phyloP scores from a whole-genome alignment of 2,113 vertebrate species.

The Passerina amoena region DNA sequence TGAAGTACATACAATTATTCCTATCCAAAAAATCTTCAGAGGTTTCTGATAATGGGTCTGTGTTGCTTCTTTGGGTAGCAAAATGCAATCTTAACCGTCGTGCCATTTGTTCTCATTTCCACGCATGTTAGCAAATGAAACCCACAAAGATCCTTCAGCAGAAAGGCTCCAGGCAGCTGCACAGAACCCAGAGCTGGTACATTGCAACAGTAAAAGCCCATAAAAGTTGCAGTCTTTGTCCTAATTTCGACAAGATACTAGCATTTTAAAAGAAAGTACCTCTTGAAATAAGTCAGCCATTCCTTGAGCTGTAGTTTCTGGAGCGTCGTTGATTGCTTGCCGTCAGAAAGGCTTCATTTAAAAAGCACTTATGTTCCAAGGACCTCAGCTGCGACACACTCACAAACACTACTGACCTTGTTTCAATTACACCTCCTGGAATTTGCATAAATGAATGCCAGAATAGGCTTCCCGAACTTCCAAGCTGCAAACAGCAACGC shows the following conservation, averaged over 20 bases:
- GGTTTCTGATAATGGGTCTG: conserved; percentile 86
- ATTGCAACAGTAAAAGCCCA: conserved; percentile 28
- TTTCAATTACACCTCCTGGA: conserved; percentile 74
- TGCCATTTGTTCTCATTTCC: conserved; percentile 90
- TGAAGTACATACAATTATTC: conserved; percentile 61
- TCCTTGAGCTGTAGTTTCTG: conserved; percentile 72
- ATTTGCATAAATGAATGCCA: conserved; percentile 72
- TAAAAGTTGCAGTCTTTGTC: conserved; percentile 41
- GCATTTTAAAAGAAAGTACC: conserved; percentile 39
- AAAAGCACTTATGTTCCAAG: conserved; percentile 68
- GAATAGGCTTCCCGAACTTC: conserved; percentile 68
- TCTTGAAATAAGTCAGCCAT: conserved; percentile 70
- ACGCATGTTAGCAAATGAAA: conserved; percentile 74
- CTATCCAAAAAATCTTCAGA: conserved; percentile 80
- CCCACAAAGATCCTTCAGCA: conserved; percentile 71
- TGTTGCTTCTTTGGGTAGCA: conserved; percentile 89
- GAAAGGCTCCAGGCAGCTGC: conserved; percentile 78
- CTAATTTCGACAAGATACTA: conserved; percentile 46
- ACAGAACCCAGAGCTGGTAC: conserved; percentile 66
- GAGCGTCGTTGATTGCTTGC: conserved; percentile 70
- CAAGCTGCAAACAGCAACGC: conserved; percentile 68
- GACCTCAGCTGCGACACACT: conserved; percentile 69
- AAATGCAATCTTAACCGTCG: conserved; percentile 90
- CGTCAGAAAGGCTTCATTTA: conserved; percentile 70
- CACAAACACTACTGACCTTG: conserved; percentile 73